Evolutionary conservation across 1,140 invertebrate genomes (phyloP), one percentile per base, ranked within the genome.

Genomic region (Samia ricini): DNA sequence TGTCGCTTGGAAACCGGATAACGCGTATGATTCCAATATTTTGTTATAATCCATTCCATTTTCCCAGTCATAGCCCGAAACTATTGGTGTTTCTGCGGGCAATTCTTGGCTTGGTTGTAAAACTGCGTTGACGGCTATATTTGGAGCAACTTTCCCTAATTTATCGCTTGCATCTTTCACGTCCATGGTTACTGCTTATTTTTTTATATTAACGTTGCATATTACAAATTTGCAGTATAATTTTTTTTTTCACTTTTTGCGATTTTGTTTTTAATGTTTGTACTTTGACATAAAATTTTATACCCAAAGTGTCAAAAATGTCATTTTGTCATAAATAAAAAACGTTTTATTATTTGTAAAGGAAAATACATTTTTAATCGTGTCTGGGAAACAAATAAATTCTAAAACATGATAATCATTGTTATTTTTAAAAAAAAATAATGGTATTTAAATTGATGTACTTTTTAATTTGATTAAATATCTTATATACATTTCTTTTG

Each of bases 1-100:
- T 0, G 98, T 98, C 0, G 99, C 98, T 93, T 99, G 99, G 86
- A 99, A 99, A 51, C 99, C 99, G 49, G 95, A 96, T 58, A 92
- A 92, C 52, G 92, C 81, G 81, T 97, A 99, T 20, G 95, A 95
- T 63, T 95, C 86, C 4, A 99, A 92, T 19, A 99, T 83, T 76
- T 94, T 93, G 69, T 95, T 92, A 87, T 98, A 99, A 85, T 99
- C 93, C 20, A 99, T 91, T 7, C 98, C 98, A 71, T 95, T 91
- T 81, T 98, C 98, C 92, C 98, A 99, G 79, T 99, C 96, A 89
- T 99, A 99, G 74, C 95, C 95, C 76, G 91, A 83, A 0, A 96
- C 94, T 54, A 81, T 91, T 15, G 93, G 92, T 4, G 94, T 94
- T 71, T 91, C 91, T n/a, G 88, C 72, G 4, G 94, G 93, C 22